Evolutionary conservation across 2,888 invertebrate species (phyloP), one percentile per base, ranked within the genome.

Genomic region (Idaea straminata): DNA sequence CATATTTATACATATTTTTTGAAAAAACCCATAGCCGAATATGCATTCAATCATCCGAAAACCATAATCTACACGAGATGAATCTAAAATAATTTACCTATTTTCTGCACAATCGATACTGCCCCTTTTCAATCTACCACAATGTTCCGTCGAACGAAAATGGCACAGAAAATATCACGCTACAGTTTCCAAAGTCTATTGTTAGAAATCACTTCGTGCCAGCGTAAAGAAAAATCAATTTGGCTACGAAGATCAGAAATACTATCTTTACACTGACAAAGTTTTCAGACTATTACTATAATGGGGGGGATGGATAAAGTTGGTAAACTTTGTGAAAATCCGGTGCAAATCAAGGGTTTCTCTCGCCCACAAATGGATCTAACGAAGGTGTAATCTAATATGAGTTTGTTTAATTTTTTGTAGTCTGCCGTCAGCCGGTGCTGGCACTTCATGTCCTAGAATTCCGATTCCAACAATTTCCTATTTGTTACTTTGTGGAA

Each of bases 221-320:
- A 47, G 13, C 47, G 47, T 47, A 16, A 59, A 15, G 58, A 59
- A 59, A 59, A 59, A 59, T 16, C 58, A 59, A 59, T 59, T 59
- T 59, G 58, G 58, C 15, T 59, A 59, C 15, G 15, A 59, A 59
- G 58, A 59, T 59, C 58, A 59, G 16, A 59, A 59, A 59, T 59
- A 25, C 25, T 25, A 25, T 25, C 25, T 25, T 2, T 25, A 59
- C 58, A 16, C 15, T 16, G 58, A 59, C 58, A 16, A 59, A 16
- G 15, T 59, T 59, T 16, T 16, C 15, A 59, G 15, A 59, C 58
- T 16, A 59, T 16, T 59, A 16, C 15, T 59, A 10, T 59, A 15
- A 59, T 15, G 15, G 58, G 13, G 47, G 47, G 7, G 47, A 47
- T 47, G 47, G 47, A 47, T 0, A 13, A 47, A 47, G 47, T 47